A percentile compares a stretch with the other conserved stretches of the same genome.
Evolutionary conservation across 2,888 invertebrate species (phyloP).

Genomic region (Pardosa pseudoannulata): DNA sequence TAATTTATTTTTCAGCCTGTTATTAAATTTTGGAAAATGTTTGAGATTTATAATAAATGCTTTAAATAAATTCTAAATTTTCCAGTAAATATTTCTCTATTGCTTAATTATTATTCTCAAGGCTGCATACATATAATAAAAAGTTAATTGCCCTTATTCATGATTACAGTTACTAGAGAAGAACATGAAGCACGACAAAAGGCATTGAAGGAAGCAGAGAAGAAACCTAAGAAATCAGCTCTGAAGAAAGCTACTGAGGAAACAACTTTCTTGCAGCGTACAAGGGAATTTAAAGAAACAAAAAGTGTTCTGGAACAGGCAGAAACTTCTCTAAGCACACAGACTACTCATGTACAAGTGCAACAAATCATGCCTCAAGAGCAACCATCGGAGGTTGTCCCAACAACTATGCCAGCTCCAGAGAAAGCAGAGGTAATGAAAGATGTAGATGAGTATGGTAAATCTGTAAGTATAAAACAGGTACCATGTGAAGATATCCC

Average conservation of each 20-base stretch:
- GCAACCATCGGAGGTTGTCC: constrained; percentile 78
- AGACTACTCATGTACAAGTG: constrained; percentile 82
- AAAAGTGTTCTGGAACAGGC: constrained; percentile 80
- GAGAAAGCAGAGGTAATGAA: constrained; percentile 71
- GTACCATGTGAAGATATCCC: constrained; percentile 51
- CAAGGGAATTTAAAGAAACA: constrained; percentile 38
- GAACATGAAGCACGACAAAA: constrained; percentile 73
- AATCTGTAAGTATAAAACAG: constrained; percentile 52
- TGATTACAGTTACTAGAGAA: constrained; percentile 68
- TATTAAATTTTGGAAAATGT: too few species aligned
- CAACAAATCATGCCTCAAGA: constrained; percentile 77
- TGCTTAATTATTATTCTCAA: too few species aligned
- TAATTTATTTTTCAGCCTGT: too few species aligned
- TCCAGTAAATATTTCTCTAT: too few species aligned
- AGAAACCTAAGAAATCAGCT: constrained; percentile 43
- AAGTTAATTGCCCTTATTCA: too few species aligned
- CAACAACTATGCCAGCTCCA: constrained; percentile 28
- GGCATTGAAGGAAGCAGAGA: constrained; percentile 27
- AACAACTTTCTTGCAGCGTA: constrained; percentile 31
- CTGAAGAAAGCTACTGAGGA: constrained; percentile 55
- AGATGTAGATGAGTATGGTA: constrained; percentile 44
- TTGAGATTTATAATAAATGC: too few species aligned
- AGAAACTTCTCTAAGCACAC: constrained; percentile 81
- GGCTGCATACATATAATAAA: too few species aligned
- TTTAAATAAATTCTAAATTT: too few species aligned